Percentiles rank a stretch among this genome's conserved stretches.
Conservation (phyloP, 2,113 vertebrate genomes). For the Cervus canadensis region DNA sequence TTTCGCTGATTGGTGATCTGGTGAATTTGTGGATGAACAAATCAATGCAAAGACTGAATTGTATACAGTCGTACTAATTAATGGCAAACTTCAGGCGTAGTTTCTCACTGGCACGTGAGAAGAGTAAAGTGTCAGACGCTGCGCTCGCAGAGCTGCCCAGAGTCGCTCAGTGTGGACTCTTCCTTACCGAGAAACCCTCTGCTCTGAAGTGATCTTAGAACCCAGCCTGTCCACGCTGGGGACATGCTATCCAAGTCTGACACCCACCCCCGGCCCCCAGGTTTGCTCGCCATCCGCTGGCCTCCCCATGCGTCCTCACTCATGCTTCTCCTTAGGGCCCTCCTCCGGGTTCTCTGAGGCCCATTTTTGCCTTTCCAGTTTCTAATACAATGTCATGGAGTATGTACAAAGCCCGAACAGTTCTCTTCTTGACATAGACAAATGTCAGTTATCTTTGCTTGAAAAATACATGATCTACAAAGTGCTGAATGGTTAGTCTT, state of each 20-base stretch:
- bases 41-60: background rate
- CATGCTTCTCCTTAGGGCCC: background rate
- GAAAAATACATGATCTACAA: background rate
- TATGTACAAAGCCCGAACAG: background rate
- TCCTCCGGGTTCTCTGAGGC: background rate
- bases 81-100: background rate
- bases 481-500: background rate
- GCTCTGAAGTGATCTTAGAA: background rate
- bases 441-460: background rate
- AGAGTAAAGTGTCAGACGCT: background rate
- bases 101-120: background rate
- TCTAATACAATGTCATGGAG: background rate
- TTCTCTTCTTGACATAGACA: background rate
- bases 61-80: background rate
- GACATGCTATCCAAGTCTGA: background rate
- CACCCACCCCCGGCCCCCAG: background rate
- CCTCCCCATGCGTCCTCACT: accelerated
- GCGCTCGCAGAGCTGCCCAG: background rate
- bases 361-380: background rate
- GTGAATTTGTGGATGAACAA: background rate
- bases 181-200: background rate
- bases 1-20: background rate
- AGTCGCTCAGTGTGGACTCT: background rate
- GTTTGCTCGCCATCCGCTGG: accelerated
- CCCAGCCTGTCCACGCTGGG: background rate